phyloP scores from a whole-genome alignment of 2,888 invertebrate genomes.

The Eilema sororculum region DNA sequence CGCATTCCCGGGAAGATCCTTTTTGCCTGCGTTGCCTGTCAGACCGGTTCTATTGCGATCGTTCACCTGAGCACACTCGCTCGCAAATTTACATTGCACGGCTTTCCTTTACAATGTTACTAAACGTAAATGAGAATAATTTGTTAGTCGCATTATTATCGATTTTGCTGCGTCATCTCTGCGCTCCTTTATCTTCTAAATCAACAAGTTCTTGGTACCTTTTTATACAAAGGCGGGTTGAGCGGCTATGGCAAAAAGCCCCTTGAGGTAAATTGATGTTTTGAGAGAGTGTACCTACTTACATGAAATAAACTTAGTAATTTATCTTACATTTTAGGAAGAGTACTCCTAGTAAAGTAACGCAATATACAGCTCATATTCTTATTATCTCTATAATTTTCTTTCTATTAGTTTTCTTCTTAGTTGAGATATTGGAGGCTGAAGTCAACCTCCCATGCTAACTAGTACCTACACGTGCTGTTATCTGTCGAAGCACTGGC shows the following conservation, averaged over 20 bases:
- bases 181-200: slow-evolving; percentile 34
- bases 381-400: no score
- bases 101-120: slow-evolving; percentile 60
- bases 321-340: not conserved
- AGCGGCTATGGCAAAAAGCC: not conserved
- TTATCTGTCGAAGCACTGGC: not conserved
- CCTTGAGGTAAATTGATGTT: not conserved
- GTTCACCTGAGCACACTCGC: slow-evolving; percentile 74
- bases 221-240: not conserved
- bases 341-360: not conserved
- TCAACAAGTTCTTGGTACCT: slow-evolving; percentile 29
- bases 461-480: not conserved
- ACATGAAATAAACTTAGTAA: not conserved
- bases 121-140: slow-evolving; percentile 52
- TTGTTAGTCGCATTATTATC: slow-evolving; percentile 33
- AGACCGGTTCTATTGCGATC: slow-evolving; percentile 80
- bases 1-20: slow-evolving; percentile 64
- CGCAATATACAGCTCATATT: not conserved
- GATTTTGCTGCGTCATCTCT: slow-evolving; percentile 41
- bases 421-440: not conserved
- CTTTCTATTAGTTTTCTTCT: not conserved
- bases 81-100: slow-evolving; percentile 70
- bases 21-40: slow-evolving; percentile 67
- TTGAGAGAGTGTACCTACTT: not conserved
- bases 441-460: not conserved